Evolutionary conservation across 1,140 invertebrate genomes (phyloP).

Genomic region (Trinorchestia longiramus): DNA sequence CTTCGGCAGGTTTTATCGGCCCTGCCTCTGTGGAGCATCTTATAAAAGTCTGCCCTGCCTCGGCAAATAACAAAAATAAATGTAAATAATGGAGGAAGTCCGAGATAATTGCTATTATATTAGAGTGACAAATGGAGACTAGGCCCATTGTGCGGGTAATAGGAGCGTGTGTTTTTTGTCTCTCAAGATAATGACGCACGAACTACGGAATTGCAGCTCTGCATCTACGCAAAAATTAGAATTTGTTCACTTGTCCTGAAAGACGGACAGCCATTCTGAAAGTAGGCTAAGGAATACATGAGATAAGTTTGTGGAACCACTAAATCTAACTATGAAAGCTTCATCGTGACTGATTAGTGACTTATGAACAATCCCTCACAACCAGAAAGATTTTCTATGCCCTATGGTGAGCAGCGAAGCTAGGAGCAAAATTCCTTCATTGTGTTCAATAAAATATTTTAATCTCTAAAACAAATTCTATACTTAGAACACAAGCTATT

Average conservation of each 20-base stretch:
- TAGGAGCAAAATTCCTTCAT: too few relatives aligned
- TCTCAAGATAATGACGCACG: neutral
- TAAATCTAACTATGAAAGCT: too few relatives aligned
- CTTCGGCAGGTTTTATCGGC: neutral
- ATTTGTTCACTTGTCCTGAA: neutral
- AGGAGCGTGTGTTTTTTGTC: neutral
- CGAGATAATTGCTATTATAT: conserved; percentile 32
- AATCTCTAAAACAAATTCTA: too few relatives aligned
- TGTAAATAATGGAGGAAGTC: conserved; percentile 22
- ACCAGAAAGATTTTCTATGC: too few relatives aligned
- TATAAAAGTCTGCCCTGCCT: conserved; percentile 15
- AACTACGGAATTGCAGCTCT: neutral
- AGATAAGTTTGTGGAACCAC: too few relatives aligned
- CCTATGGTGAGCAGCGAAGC: too few relatives aligned
- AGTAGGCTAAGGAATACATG: too few relatives aligned
- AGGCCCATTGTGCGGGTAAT: neutral
- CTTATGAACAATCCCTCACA: too few relatives aligned
- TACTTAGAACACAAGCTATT: too few relatives aligned
- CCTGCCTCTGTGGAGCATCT: neutral
- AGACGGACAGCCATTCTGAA: too few relatives aligned
- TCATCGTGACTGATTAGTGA: too few relatives aligned
- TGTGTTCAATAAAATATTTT: too few relatives aligned
- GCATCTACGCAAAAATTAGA: neutral
- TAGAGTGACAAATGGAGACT: neutral
- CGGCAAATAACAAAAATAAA: conserved; percentile 17